Evolutionary conservation across 1,140 invertebrate species (phyloP), one percentile per base, ranked within the genome.

Genomic region (Aradophagus sp.): DNA sequence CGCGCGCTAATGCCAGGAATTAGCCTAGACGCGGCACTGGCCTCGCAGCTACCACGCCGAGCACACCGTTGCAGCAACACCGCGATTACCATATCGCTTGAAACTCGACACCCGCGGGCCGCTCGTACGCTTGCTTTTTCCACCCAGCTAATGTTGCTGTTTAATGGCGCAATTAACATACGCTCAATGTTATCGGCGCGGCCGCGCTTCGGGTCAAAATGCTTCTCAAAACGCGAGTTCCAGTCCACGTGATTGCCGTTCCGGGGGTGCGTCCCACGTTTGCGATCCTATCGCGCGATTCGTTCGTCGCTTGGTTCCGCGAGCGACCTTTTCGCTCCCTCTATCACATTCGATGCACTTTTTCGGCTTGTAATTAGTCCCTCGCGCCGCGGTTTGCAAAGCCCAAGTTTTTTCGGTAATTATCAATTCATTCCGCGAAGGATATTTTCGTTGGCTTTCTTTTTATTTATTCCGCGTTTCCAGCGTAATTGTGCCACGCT

Each of bases 21-120:
- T 78, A 79, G 67, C 55, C 75, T 79, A 75, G 73, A 75, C 76
- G 71, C 71, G 74, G 63, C 66, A 68, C 59, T 65, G 70, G 74
- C 70, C 62, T 71, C 56, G 61, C 67, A 65, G 74, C 61, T 72
- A 68, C 73, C 58, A 50, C 31, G 62, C 65, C 74, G 77, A 76
- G 52, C 73, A 32, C 29, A 52, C 58, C 56, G 42, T 52, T 70
- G 63, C 50, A 78, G 70, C 76, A 76, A 77, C 66, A 72, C 73
- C 73, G 69, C 65, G 59, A 83, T 84, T 84, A 84, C 76, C 82
- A 82, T 83, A 82, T 77, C 75, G 80, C 80, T 80, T 80, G 79
- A 77, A 83, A 79, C 79, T 82, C 81, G 77, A 77, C 81, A 80
- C 80, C 82, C 77, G 69, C 78, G 75, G 80, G 79, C 77, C 77